Conservation (phyloP, 2,113 vertebrate species). For the Anoura caudifer region DNA sequence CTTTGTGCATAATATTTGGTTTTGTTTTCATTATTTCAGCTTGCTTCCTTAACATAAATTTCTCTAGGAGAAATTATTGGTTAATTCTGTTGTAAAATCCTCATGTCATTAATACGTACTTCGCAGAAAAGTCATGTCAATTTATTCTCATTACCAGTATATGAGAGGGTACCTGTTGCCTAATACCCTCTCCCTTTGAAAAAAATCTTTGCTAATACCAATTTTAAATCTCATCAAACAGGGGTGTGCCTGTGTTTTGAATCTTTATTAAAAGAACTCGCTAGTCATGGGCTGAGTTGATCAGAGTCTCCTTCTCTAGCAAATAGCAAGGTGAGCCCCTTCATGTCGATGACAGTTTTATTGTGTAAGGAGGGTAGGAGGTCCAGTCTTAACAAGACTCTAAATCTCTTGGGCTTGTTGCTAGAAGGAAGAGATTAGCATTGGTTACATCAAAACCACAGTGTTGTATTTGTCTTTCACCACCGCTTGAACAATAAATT, state of each 20-base stretch:
- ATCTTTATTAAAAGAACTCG: neutral
- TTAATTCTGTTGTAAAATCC: neutral
- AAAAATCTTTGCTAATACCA: neutral
- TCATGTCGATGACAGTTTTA: neutral
- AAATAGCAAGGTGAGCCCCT: neutral
- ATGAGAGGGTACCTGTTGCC: neutral
- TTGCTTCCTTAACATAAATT: slow-evolving; percentile 21
- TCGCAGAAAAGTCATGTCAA: neutral
- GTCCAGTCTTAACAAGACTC: neutral
- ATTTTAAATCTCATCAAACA: neutral
- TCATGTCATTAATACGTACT: neutral
- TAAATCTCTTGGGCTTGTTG: neutral
- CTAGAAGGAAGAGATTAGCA: slow-evolving; percentile 4
- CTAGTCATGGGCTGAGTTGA: neutral
- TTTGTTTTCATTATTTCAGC: slow-evolving; percentile 29
- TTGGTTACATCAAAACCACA: neutral
- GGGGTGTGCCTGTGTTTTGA: neutral
- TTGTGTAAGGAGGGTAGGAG: neutral
- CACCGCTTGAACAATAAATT: neutral
- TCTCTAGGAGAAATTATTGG: neutral
- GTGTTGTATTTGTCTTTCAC: neutral
- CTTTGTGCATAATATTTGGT: neutral
- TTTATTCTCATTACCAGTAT: neutral
- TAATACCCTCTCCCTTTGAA: neutral
- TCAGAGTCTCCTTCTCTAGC: neutral